Evolutionary conservation across 2,113 vertebrate species (phyloP).

Genomic region (Ovibos moschatus): DNA sequence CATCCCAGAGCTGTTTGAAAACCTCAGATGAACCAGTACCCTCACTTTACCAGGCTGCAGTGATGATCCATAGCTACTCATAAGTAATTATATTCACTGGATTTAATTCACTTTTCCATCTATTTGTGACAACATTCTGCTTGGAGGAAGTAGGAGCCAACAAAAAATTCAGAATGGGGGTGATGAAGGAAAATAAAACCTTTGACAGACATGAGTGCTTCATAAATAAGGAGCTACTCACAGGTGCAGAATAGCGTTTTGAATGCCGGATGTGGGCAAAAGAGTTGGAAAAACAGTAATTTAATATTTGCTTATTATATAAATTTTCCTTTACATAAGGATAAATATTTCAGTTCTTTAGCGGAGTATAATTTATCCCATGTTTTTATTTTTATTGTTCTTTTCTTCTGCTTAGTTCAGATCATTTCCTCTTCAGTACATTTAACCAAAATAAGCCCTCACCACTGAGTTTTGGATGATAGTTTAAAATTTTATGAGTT

Average conservation of each 20-base stretch:
- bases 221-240: not conserved
- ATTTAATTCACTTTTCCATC: not conserved
- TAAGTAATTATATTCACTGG: not conserved
- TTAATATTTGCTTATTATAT: not conserved
- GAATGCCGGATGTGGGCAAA: not conserved
- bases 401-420: not conserved
- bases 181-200: not conserved
- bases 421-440: not conserved
- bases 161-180: not conserved
- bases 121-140: not conserved
- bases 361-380: not conserved
- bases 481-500: not conserved
- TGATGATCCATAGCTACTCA: not conserved
- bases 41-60: not conserved
- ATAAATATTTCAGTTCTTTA: not conserved
- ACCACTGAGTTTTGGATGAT: not conserved
- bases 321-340: not conserved
- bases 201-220: not conserved
- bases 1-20: not conserved
- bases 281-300: not conserved
- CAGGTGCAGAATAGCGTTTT: not conserved
- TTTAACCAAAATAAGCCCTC: slow-evolving; percentile 29
- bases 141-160: not conserved
- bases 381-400: not conserved
- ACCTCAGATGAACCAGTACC: not conserved